Base-by-base conservation (phyloP, 2,113 vertebrate genomes). In the Pandion haliaetus region DNA sequence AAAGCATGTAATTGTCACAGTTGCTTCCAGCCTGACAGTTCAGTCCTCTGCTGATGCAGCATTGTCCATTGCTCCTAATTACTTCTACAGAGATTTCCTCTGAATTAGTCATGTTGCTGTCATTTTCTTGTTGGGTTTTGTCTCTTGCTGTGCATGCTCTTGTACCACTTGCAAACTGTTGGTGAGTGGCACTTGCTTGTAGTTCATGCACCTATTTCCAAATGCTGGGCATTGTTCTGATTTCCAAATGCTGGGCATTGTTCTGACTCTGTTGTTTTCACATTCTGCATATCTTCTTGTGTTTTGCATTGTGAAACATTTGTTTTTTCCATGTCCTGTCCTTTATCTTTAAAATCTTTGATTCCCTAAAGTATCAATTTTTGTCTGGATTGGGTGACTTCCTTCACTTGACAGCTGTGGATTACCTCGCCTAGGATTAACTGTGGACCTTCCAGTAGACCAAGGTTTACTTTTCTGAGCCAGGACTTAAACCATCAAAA, bases 31-130 rank as follows among this genome's bases (percentile, higher is more conserved):
- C 69, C 34, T 85, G 87, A 54, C 65, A 86, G 40, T 54, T 80
- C 74, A 42, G 36, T 59, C 86, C 10, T 81, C 89, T 82, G 87
- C 61, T 91, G 93, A 95, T 82, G 47, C 86, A 95, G 77, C 90
- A 61, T 42, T 93, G 70, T 89, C 57, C 36, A 19, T 71, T 76
- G 36, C 54, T 90, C 62, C 34, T 50, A 65, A 72, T 91, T 40
- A 34, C 15, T 89, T 63, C 84, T 85, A 28, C 52, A 61, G 89
- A 82, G 13, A 34, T 79, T 82, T 87, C 28, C 16, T 77, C 67
- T 77, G 49, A 57, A 58, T 90, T 66, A 15, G 44, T 44, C 49
- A 7, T 79, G 65, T 17, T 85, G 15, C 47, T 87, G 52, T 59
- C 34, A 47, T 85, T 72, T n/a, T 50, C 9, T 62, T 44, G 18